These are phyloP conservation scores for Haemorhous mexicanus DNA, from an alignment of 2,113 vertebrate genomes.

Conservation along the genomic window DNA sequence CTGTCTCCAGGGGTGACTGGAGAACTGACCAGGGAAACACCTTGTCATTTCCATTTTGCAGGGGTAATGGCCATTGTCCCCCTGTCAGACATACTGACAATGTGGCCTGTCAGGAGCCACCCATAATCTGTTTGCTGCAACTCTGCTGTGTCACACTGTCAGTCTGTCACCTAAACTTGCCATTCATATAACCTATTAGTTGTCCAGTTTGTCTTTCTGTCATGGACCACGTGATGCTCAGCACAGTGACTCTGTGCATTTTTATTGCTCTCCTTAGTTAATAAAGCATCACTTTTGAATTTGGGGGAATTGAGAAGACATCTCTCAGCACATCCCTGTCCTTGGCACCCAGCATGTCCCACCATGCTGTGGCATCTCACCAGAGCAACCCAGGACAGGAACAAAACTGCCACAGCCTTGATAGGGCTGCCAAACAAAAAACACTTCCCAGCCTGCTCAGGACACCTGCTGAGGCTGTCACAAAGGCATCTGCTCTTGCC, in stretches of 20 bases:
- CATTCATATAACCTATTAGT: slow-evolving; percentile 12
- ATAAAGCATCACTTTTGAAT: background rate
- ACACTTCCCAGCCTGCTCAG: background rate
- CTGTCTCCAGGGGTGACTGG: rapidly evolving
- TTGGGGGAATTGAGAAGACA: background rate
- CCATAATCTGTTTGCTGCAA: background rate
- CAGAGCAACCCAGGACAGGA: background rate
- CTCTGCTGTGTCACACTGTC: background rate
- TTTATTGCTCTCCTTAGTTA: slow-evolving; percentile 1
- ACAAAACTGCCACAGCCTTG: background rate
- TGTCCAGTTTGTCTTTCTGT: slow-evolving; percentile 54
- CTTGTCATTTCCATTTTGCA: background rate
- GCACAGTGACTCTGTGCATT: slow-evolving; percentile 14
- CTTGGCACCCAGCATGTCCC: background rate
- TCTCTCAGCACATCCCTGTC: background rate
- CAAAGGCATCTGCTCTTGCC: background rate
- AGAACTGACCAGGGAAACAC: background rate
- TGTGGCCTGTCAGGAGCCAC: background rate
- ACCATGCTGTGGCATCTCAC: background rate
- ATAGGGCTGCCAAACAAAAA: background rate
- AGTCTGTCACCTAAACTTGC: slow-evolving; percentile 31
- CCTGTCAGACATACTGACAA: background rate
- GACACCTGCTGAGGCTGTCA: background rate
- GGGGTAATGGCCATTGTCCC: rapidly evolving
- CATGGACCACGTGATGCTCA: background rate